Evolutionary conservation across 1,140 invertebrate species (phyloP).

Genomic region (Drosophila insularis): DNA sequence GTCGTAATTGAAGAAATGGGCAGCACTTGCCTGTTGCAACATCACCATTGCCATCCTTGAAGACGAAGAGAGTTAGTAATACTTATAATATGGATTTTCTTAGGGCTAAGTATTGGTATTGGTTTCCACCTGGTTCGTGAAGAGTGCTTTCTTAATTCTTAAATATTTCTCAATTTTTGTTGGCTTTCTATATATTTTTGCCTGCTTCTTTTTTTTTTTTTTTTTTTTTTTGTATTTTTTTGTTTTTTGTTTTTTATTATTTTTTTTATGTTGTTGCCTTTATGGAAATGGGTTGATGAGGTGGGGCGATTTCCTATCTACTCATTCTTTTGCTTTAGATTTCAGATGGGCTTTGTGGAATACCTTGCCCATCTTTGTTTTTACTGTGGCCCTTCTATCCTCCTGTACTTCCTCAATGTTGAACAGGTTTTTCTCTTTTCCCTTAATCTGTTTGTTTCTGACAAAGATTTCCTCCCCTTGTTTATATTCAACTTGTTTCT

Average conservation of each 20-base stretch:
- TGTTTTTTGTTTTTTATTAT: no score
- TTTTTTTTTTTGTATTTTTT: no score
- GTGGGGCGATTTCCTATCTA: background rate
- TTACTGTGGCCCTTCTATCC: background rate
- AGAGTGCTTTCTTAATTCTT: background rate
- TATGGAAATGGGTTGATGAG: background rate
- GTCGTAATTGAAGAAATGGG: slow-evolving; percentile 13
- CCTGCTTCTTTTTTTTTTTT: background rate
- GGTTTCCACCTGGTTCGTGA: background rate
- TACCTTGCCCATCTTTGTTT: background rate
- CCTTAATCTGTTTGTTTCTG: background rate
- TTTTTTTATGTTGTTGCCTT: no score
- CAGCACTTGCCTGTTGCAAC: background rate
- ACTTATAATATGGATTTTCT: background rate
- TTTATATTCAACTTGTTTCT: background rate
- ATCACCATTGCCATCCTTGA: background rate
- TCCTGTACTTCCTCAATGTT: background rate
- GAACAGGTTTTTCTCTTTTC: background rate
- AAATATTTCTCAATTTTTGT: no score
- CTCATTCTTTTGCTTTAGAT: background rate
- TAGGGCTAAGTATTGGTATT: background rate
- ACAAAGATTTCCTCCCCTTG: background rate
- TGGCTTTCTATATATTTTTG: background rate
- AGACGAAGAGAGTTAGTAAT: background rate
- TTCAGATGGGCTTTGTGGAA: background rate